Percentiles rank a stretch among this genome's conserved stretches.
These are phyloP conservation scores for Potorous gilbertii DNA, from an alignment of 2,797 vertebrate species.

Conservation along the genomic window DNA sequence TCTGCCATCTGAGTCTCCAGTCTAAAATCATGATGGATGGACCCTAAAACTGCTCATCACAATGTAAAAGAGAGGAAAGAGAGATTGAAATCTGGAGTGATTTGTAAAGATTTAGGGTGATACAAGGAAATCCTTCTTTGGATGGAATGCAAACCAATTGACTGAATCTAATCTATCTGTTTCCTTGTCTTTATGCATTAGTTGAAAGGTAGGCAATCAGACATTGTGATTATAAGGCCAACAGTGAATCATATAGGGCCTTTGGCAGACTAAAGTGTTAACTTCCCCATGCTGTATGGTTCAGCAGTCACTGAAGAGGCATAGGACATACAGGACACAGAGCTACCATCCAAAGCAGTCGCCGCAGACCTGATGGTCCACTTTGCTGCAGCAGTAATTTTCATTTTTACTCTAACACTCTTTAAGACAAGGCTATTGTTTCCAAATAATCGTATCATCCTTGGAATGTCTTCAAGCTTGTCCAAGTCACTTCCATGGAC, in stretches of 20 bases:
- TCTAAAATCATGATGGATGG: conserved; percentile 29
- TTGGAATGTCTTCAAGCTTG: neutral
- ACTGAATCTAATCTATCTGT: conserved; percentile 45
- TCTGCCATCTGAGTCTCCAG: neutral
- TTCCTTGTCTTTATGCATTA: conserved; percentile 67
- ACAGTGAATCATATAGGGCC: conserved; percentile 42
- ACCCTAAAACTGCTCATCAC: neutral
- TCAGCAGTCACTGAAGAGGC: conserved; percentile 77
- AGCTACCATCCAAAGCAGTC: conserved; percentile 77
- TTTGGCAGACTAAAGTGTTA: conserved; percentile 68
- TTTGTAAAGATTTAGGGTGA: conserved; percentile 23
- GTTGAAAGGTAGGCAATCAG: conserved; percentile 63
- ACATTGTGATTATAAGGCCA: conserved; percentile 56
- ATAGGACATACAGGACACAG: conserved; percentile 70
- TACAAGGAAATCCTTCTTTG: neutral
- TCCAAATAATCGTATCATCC: conserved; percentile 50
- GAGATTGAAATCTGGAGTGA: conserved; percentile 6
- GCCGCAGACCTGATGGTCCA: conserved; percentile 75
- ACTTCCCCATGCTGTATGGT: conserved; percentile 72
- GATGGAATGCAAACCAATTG: conserved; percentile 37
- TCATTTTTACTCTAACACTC: conserved; percentile 76
- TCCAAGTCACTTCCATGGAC: neutral
- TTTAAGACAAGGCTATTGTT: conserved; percentile 63
- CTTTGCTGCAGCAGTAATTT: conserved; percentile 80
- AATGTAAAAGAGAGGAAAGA: conserved; percentile 33